Percentiles rank a stretch among this genome's conserved stretches.
Conservation (phyloP, 2,797 vertebrate genomes). For the Ceyx erithaca region DNA sequence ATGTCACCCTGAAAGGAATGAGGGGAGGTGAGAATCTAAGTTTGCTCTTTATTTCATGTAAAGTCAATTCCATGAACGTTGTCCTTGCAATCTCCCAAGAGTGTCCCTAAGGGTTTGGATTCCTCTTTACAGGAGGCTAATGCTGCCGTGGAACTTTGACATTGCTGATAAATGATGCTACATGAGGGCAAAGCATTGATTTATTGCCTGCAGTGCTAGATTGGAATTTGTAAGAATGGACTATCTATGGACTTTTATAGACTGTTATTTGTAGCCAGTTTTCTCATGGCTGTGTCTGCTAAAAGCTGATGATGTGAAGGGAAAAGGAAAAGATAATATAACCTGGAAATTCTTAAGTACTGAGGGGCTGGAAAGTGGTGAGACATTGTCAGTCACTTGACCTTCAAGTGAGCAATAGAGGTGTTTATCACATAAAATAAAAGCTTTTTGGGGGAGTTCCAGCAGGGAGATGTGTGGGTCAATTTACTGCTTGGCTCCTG, state of each 20-base stretch:
- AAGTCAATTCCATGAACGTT: neutral
- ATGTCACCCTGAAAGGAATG: neutral
- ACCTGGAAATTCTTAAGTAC: conserved; percentile 41
- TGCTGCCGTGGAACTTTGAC: neutral
- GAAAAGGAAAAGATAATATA: conserved; percentile 7
- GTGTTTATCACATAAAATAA: conserved; percentile 14
- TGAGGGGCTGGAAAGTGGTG: neutral
- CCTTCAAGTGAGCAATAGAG: conserved; percentile 54
- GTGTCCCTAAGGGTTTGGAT: neutral
- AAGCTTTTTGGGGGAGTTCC: conserved; percentile 37
- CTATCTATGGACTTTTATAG: conserved; percentile 11
- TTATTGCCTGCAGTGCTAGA: conserved; percentile 21
- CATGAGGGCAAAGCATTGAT: conserved; percentile 35
- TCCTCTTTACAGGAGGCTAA: conserved; percentile 14
- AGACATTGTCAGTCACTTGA: conserved; percentile 20
- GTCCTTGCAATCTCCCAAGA: neutral
- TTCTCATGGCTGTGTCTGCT: neutral
- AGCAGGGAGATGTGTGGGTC: conserved; percentile 33
- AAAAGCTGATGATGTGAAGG: neutral
- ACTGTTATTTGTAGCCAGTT: conserved; percentile 11
- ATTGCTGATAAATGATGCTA: conserved; percentile 46
- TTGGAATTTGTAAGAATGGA: conserved; percentile 29
- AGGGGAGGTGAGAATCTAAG: neutral
- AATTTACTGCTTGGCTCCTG: conserved; percentile 50
- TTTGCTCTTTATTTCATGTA: neutral